Evolutionary conservation across 2,888 invertebrate genomes (phyloP), one percentile per base, ranked within the genome.

Genomic region (Platynereis dumerilii): DNA sequence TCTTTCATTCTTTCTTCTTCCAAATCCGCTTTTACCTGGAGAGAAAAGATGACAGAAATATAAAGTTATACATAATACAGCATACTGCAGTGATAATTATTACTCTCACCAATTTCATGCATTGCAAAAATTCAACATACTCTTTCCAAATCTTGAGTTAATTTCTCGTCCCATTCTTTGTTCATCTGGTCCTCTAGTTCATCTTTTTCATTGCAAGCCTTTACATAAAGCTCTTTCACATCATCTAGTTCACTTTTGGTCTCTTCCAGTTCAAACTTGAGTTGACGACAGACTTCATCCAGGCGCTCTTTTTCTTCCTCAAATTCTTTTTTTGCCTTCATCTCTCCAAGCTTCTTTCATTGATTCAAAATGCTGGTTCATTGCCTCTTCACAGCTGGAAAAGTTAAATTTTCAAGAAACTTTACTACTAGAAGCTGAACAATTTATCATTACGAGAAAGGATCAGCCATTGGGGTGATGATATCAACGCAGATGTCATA

Each of bases 281-380:
- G 12, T 12, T 34, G 34, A 34, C 34, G 5, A 12, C 34, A 7
- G 34, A 34, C 7, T 34, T 34, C 34, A 34, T 34, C 87, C 58
- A 96, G 87, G 82, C 88, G 88, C 42, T 67, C 90, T 89, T 72
- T 72, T 48, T 90, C 86, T 79, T 74, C 72, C 56, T 73, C 74
- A 29, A 72, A 74, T 62, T 76, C 75, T 27, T 34, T 55, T n/a
- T 58, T 75, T 68, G 17, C 72, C 67, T 60, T 77, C 75, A 45
- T 75, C 76, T 57, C 76, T 73, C 45, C 79, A 62, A 52, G 77
- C 65, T 45, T 77, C 76, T 75, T 72, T 77, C 66, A 79, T 70
- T 17, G 74, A 72, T 58, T 77, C 78, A 39, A 77, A 75, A 44
- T 77, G 76, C 52, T 74, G 73, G 42, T 78, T 73, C 63, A 73